Evolutionary conservation across 2,113 vertebrate species (phyloP), one percentile per base, ranked within the genome.

Genomic region (Pseudopodoces humilis): DNA sequence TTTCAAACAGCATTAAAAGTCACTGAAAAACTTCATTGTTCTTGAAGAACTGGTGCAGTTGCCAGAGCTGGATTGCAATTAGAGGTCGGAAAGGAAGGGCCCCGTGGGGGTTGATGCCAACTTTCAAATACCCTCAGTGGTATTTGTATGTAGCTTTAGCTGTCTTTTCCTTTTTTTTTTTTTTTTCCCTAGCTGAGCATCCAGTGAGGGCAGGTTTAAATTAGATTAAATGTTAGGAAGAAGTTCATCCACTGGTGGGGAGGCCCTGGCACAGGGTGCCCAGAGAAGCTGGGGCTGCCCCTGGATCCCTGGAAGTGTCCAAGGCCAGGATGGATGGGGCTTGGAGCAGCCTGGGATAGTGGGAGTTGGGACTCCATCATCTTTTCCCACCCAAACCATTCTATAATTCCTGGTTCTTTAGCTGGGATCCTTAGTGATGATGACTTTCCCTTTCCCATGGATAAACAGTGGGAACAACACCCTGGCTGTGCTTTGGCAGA

Each of bases 11-110:
- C 91, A 88, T 86, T 94, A 92, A 97, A 97, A 96, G 92, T 94
- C 95, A 97, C 94, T 95, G 95, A 94, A 97, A 95, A 95, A 86
- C 88, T 92, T 95, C 91, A 92, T 95, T 94, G 94, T 97, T 96
- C 92, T 96, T 93, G 50, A 97, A 83, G 49, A 94, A 78, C 22
- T 78, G 84, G 11, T 77, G 52, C 12, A 78, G 72, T 82, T 96
- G 92, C 88, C 91, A 95, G 94, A 79, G 49, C 33, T 84, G 83
- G 69, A 52, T 93, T 80, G 80, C 86, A 96, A 21, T 92, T 88
- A 84, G 86, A 88, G 25, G 47, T 67, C 0, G 41, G 92, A 69
- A 95, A 88, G 86, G 91, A 92, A 95, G 62, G 53, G 86, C 84
- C 49, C 25, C 0, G 1, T 75, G 56, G 33, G 30, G 43, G 35